phyloP scores from a whole-genome alignment of 2,888 invertebrate species.

The Hypsopygia costalis region DNA sequence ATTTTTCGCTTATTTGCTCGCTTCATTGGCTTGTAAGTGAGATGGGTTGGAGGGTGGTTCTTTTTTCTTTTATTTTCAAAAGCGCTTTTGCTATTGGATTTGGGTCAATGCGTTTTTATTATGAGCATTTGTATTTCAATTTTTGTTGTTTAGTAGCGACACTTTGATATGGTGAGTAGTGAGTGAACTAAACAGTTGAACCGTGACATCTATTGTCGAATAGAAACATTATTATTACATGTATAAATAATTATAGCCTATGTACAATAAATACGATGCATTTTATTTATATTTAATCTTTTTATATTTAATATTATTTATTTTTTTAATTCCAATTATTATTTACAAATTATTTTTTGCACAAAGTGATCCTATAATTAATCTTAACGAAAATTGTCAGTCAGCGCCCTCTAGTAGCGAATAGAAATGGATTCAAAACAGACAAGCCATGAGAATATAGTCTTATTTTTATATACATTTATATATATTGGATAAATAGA shows the following conservation, averaged over 20 bases:
- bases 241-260: too few relatives aligned
- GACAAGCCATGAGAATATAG: too few relatives aligned
- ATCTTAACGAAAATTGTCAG: too few relatives aligned
- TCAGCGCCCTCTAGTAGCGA: slow-evolving; percentile 1
- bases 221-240: slow-evolving; percentile 19
- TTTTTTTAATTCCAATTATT: too few relatives aligned
- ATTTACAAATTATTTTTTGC: too few relatives aligned
- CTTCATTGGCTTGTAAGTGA: slow-evolving; percentile 79
- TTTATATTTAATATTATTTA: too few relatives aligned
- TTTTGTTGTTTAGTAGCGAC: slow-evolving; percentile 20
- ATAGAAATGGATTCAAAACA: not conserved
- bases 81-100: slow-evolving; percentile 50
- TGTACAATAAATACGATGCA: too few relatives aligned
- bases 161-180: slow-evolving; percentile 17
- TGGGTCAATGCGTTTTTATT: slow-evolving; percentile 41
- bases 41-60: slow-evolving; percentile 52
- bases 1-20: slow-evolving; percentile 78
- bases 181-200: slow-evolving; percentile 27
- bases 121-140: slow-evolving; percentile 32
- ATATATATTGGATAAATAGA: too few relatives aligned
- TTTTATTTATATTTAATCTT: too few relatives aligned
- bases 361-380: too few relatives aligned
- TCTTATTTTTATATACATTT: too few relatives aligned
- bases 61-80: slow-evolving; percentile 43
- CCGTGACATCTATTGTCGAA: slow-evolving; percentile 38